Percentiles rank a stretch among this genome's conserved stretches.
These are phyloP conservation scores for Pseudomyrmex gracilis DNA, from an alignment of 1,140 invertebrate species.

Conservation along the genomic window DNA sequence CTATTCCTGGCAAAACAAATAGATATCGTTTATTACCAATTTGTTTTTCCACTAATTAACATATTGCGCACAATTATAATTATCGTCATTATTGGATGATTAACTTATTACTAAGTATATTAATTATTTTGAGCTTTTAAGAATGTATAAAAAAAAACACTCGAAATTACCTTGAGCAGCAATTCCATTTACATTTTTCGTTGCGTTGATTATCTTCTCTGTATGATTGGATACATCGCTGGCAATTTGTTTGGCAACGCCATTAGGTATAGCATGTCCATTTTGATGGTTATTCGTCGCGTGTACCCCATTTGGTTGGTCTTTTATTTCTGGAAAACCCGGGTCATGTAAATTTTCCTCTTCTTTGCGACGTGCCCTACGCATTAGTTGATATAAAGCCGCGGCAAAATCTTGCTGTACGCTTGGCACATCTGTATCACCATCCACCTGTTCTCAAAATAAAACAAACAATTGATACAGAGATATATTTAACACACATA, in stretches of 20 bases:
- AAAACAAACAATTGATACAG: background rate
- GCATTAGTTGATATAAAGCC: conserved; percentile 89
- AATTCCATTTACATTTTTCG: conserved; percentile 66
- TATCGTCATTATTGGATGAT: no score
- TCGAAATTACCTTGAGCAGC: conserved; percentile 57
- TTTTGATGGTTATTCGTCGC: conserved; percentile 75
- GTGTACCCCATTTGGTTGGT: conserved; percentile 66
- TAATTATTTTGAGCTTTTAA: background rate
- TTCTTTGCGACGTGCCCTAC: conserved; percentile 83
- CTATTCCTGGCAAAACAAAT: conserved; percentile 17
- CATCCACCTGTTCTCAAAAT: conserved; percentile 88
- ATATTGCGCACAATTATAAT: no score
- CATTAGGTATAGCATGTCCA: conserved; percentile 77
- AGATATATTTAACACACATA: no score
- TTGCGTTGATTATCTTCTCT: conserved; percentile 28
- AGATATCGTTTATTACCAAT: background rate
- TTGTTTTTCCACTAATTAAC: background rate
- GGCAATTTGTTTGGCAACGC: conserved; percentile 73
- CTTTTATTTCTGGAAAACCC: background rate
- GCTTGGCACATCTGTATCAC: conserved; percentile 91
- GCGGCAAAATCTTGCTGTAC: conserved; percentile 91
- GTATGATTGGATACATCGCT: conserved; percentile 60
- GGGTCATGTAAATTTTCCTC: conserved; percentile 73
- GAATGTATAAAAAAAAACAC: background rate
- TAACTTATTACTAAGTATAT: no score